Conservation (phyloP, 2,113 vertebrate genomes). For the Hippocampus mohnikei region DNA sequence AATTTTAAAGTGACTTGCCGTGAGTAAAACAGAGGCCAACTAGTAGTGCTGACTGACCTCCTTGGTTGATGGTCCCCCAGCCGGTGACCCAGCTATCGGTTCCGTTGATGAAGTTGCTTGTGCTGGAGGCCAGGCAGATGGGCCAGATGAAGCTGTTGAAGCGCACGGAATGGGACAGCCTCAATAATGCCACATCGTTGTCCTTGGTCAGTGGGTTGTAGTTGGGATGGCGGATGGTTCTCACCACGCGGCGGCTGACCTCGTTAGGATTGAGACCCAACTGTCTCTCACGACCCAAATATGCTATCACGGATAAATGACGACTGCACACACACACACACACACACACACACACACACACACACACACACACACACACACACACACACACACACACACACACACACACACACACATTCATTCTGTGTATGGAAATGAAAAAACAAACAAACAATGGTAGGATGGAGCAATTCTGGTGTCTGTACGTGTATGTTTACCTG, state of each 20-base stretch:
- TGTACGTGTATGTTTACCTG: no score
- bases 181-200: constrained; percentile 73
- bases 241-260: neutral
- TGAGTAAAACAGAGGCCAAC: no score
- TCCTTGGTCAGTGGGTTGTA: constrained; percentile 21
- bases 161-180: constrained; percentile 45
- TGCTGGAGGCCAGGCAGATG: constrained; percentile 68
- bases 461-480: no score
- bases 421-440: no score
- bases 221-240: constrained; percentile 48
- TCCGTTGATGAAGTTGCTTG: constrained; percentile 61
- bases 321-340: neutral
- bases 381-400: no score
- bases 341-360: no score
- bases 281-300: constrained; percentile 44
- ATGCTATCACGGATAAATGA: neutral
- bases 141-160: constrained; percentile 66
- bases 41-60: constrained; percentile 48
- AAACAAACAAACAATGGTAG: no score
- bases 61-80: constrained; percentile 68
- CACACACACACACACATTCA: neutral
- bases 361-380: no score
- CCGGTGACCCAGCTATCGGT: constrained; percentile 75
- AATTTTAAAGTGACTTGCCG: no score
- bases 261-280: constrained; percentile 6